phyloP scores from a whole-genome alignment of 2,888 invertebrate genomes.

The Acrobasis suavella region DNA sequence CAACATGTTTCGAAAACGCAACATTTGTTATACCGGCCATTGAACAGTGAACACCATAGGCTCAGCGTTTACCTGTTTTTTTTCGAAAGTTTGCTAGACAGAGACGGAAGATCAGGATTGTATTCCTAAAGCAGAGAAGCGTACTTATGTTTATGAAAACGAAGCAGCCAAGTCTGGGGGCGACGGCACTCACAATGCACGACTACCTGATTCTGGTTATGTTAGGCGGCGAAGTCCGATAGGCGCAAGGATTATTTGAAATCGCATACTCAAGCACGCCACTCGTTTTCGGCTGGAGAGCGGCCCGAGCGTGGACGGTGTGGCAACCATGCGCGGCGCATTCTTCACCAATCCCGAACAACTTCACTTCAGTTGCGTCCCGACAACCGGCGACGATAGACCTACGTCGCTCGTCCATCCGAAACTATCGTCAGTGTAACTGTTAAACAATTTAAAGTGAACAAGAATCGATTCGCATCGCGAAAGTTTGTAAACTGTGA shows the following conservation, averaged over 20 bases:
- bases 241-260: constrained; percentile 52
- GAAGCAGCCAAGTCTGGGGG: constrained; percentile 72
- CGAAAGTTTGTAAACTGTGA: constrained; percentile 54
- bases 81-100: constrained; percentile 62
- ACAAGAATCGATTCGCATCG: constrained; percentile 52
- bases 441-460: constrained; percentile 70
- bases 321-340: constrained; percentile 81
- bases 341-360: constrained; percentile 74
- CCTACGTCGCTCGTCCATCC: constrained; percentile 54
- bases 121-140: constrained; percentile 68
- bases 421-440: constrained; percentile 74
- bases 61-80: constrained; percentile 73
- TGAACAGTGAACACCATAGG: constrained; percentile 56
- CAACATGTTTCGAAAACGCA: constrained; percentile 30
- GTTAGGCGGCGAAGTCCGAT: constrained; percentile 58
- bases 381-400: constrained; percentile 60
- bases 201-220: constrained; percentile 76
- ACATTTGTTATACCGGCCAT: constrained; percentile 43
- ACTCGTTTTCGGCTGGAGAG: constrained; percentile 62
- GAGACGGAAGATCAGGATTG: constrained; percentile 58
- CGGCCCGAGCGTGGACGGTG: constrained; percentile 70
- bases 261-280: constrained; percentile 54
- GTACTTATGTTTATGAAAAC: constrained; percentile 55
- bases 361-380: constrained; percentile 78
- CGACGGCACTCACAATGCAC: constrained; percentile 79